These are phyloP conservation scores for Chaenodraco wilsoni DNA, from an alignment of 2,797 vertebrate genomes.

Conservation along the genomic window DNA sequence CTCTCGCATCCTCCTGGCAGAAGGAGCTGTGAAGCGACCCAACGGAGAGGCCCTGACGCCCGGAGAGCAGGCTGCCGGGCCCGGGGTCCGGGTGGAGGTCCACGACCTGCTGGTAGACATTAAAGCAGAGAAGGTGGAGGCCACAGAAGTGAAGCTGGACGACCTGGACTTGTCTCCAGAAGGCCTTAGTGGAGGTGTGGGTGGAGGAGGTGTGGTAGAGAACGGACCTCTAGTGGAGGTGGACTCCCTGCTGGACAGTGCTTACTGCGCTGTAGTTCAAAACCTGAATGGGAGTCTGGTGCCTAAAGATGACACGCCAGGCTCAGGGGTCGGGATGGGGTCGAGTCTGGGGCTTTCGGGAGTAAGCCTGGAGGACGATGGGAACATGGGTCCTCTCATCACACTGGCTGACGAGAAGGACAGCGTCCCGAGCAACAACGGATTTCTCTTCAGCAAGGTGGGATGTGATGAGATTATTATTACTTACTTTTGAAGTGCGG, in stretches of 20 bases:
- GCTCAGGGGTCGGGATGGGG: conserved; percentile 79
- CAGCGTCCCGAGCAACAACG: conserved; percentile 90
- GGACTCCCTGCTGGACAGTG: conserved; percentile 94
- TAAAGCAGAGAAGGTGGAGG: conserved; percentile 99
- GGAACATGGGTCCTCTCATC: conserved; percentile 95
- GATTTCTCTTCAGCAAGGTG: conserved; percentile 97
- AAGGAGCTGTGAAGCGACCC: conserved; percentile 85
- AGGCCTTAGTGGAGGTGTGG: conserved; percentile 81
- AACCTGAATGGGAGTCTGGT: conserved; percentile 91
- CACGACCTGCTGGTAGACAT: conserved; percentile 98
- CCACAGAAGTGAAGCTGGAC: conserved; percentile 97
- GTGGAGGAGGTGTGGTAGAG: conserved; percentile 80
- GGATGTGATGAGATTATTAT: conserved; percentile 34
- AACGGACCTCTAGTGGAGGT: conserved; percentile 96
- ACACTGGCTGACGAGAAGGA: conserved; percentile 98
- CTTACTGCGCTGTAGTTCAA: conserved; percentile 95
- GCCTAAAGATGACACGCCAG: conserved; percentile 87
- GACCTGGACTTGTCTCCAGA: conserved; percentile 98
- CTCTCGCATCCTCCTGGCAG: conserved; percentile 91
- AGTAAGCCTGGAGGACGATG: conserved; percentile 85
- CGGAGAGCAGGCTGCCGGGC: conserved; percentile 80
- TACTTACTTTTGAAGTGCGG: neutral
- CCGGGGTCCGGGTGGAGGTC: conserved; percentile 95
- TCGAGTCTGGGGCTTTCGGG: conserved; percentile 68
- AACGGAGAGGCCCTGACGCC: conserved; percentile 86